Evolutionary conservation across 2,113 vertebrate genomes (phyloP).

Genomic region (Drymodes brunneopygia): DNA sequence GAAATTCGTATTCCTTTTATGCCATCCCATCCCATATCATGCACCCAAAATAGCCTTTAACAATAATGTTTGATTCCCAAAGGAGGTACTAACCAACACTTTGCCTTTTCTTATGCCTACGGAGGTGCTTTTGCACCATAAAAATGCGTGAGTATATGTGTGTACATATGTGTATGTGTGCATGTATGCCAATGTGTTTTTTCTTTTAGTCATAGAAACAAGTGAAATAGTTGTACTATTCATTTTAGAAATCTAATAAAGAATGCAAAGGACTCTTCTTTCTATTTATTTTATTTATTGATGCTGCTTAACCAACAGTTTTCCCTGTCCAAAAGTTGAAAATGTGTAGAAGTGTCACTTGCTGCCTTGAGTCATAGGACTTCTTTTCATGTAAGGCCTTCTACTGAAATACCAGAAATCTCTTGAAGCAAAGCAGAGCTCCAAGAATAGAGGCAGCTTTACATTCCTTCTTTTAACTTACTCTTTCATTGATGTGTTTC

Average conservation of each 20-base stretch:
- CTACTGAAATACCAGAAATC: conserved; percentile 18
- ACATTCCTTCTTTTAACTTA: conserved; percentile 37
- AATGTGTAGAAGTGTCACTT: background rate
- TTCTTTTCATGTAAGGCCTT: conserved; percentile 7
- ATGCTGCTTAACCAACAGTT: background rate
- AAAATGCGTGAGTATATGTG: background rate
- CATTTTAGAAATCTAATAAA: background rate
- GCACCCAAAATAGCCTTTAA: background rate
- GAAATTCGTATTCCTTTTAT: background rate
- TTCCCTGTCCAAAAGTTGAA: background rate
- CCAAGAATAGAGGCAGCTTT: conserved; percentile 27
- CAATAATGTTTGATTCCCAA: background rate
- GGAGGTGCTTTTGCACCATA: background rate
- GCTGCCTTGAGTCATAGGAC: background rate
- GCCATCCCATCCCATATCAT: background rate
- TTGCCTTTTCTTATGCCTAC: background rate
- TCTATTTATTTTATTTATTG: background rate
- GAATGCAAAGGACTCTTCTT: background rate
- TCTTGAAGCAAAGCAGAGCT: conserved; percentile 36
- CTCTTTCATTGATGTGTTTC: conserved; percentile 32
- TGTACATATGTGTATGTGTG: background rate
- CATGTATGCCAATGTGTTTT: background rate
- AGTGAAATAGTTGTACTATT: background rate
- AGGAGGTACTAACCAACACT: background rate
- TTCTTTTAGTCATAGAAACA: background rate